phyloP scores from a whole-genome alignment of 2,888 invertebrate species.

The Argynnis bischoffii region DNA sequence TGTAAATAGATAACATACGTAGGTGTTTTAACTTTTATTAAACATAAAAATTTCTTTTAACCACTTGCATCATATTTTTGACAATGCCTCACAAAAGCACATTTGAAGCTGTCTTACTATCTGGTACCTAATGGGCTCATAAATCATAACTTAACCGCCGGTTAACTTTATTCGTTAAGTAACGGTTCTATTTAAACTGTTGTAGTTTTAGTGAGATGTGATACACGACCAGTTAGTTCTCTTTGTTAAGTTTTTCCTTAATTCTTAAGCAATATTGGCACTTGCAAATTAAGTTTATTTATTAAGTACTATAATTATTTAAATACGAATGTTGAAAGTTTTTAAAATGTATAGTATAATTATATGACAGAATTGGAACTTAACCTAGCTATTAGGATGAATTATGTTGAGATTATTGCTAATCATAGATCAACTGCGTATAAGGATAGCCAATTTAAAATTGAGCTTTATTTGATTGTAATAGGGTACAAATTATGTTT shows the following conservation, averaged over 20 bases:
- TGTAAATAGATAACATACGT: background rate
- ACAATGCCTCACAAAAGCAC: constrained; percentile 24
- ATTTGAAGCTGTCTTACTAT: constrained; percentile 46
- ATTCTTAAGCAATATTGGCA: constrained; percentile 5
- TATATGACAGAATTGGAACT: constrained; percentile 38
- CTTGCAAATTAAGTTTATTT: constrained; percentile 1
- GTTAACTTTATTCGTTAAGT: constrained; percentile 55
- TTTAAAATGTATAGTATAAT: constrained; percentile 29
- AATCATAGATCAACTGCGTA: constrained; percentile 40
- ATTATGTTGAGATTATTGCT: constrained; percentile 43
- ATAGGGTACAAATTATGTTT: background rate
- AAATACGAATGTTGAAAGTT: constrained; percentile 24
- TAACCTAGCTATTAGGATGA: constrained; percentile 39
- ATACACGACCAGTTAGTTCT: background rate
- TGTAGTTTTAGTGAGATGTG: constrained; percentile 7
- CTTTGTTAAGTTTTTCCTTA: constrained; percentile 3
- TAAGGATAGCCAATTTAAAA: background rate
- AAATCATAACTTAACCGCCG: constrained; percentile 73
- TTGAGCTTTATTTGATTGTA: background rate
- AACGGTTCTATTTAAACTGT: constrained; percentile 18
- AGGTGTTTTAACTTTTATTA: background rate
- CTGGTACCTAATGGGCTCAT: constrained; percentile 58
- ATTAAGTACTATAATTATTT: constrained; percentile 4
- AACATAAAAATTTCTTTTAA: background rate
- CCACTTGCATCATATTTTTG: constrained; percentile 15